These are phyloP conservation scores for Paracanthobrama guichenoti DNA, from an alignment of 2,113 vertebrate species.

Conservation along the genomic window DNA sequence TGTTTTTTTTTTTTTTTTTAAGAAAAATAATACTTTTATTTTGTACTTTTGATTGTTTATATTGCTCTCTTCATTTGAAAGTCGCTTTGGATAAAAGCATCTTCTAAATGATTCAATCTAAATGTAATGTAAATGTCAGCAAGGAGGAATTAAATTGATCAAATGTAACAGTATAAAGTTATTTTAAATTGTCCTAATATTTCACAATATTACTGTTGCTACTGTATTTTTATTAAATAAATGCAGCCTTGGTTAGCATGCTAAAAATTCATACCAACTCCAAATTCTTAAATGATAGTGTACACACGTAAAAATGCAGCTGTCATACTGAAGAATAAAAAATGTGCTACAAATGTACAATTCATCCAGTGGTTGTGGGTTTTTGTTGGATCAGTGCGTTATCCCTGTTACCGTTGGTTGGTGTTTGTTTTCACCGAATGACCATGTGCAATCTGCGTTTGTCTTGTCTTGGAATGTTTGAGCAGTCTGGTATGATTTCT, in stretches of 20 bases:
- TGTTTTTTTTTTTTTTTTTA: no score
- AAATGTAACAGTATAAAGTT: background rate
- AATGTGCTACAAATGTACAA: background rate
- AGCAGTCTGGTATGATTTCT: slow-evolving; percentile 22
- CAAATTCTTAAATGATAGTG: background rate
- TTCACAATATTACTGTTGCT: background rate
- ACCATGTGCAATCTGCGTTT: background rate
- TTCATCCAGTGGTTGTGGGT: background rate
- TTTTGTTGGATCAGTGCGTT: background rate
- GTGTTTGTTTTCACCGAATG: background rate
- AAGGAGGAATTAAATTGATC: background rate
- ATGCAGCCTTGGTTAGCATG: background rate
- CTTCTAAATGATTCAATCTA: no score
- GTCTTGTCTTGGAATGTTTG: slow-evolving; percentile 16
- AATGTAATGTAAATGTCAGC: no score
- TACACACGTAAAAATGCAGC: background rate
- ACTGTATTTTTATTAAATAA: background rate
- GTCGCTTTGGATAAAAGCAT: no score
- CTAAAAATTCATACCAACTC: background rate
- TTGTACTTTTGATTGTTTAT: no score
- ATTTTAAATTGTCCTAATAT: background rate
- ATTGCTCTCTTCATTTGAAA: no score
- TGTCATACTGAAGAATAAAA: background rate
- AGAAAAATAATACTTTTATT: no score
- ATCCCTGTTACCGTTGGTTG: background rate